Conservation (phyloP, 2,888 invertebrate species). For the Nematopogon swammerdamellus region DNA sequence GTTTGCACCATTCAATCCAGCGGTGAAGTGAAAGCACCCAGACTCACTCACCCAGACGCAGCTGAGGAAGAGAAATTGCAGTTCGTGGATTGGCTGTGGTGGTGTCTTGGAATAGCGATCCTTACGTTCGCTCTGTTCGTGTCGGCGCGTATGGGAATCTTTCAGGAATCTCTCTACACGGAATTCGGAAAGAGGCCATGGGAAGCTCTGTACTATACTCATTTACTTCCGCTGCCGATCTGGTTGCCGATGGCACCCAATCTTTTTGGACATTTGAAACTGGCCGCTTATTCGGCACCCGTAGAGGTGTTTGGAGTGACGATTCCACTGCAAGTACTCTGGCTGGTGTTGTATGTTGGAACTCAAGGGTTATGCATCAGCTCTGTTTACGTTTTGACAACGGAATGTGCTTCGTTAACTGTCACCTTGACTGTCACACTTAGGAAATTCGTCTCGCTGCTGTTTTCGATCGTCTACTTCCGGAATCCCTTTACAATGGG, state of each 20-base stretch:
- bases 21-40: constrained; percentile 60
- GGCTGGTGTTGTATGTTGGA: constrained; percentile 75
- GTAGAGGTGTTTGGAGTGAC: constrained; percentile 58
- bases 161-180: constrained; percentile 83
- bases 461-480: constrained; percentile 96
- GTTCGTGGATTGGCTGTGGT: constrained; percentile 57
- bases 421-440: constrained; percentile 95
- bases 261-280: constrained; percentile 70
- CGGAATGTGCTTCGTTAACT: constrained; percentile 90
- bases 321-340: constrained; percentile 74
- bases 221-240: constrained; percentile 85
- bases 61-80: constrained; percentile 35
- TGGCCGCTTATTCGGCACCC: constrained; percentile 65
- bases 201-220: constrained; percentile 87
- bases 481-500: constrained; percentile 87
- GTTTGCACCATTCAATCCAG: constrained; percentile 88
- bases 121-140: constrained; percentile 85
- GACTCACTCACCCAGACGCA: constrained; percentile 38
- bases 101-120: constrained; percentile 71
- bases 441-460: constrained; percentile 89
- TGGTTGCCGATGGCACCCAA: constrained; percentile 79
- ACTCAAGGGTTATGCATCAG: constrained; percentile 94
- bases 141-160: constrained; percentile 94
- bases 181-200: constrained; percentile 88
- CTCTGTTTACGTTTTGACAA: constrained; percentile 90